These are phyloP conservation scores for Gasterosteus aculeatus DNA, from an alignment of 2,113 vertebrate species.

Conservation along the genomic window DNA sequence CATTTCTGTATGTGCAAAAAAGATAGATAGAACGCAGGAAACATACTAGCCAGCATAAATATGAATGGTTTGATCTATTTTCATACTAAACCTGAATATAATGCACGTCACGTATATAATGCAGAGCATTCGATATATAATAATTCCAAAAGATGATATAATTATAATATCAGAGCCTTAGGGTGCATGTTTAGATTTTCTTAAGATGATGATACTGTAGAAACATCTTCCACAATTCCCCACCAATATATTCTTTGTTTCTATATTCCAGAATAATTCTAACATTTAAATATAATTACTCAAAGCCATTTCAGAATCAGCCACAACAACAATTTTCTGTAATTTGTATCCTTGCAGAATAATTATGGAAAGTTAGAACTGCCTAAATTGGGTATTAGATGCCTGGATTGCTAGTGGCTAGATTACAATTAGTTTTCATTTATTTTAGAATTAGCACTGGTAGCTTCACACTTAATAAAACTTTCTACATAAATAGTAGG, in stretches of 20 bases:
- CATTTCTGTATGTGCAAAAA: neutral
- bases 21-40: neutral
- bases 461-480: neutral
- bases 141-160: neutral
- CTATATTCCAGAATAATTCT: neutral
- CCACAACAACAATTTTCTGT: neutral
- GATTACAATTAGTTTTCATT: no score
- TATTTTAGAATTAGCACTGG: no score
- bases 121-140: neutral
- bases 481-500: neutral
- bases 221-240: neutral
- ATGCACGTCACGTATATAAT: neutral
- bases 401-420: no score
- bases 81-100: neutral
- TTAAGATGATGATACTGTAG: neutral
- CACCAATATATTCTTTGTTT: neutral
- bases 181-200: neutral
- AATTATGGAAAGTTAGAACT: neutral
- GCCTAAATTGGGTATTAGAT: no score
- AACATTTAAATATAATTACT: neutral
- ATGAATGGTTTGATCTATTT: neutral
- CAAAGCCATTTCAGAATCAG: neutral
- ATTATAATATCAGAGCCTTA: neutral
- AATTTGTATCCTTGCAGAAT: neutral
- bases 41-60: neutral